Base-by-base conservation (phyloP, 2,797 vertebrate species). In the Uromys caudimaculatus region DNA sequence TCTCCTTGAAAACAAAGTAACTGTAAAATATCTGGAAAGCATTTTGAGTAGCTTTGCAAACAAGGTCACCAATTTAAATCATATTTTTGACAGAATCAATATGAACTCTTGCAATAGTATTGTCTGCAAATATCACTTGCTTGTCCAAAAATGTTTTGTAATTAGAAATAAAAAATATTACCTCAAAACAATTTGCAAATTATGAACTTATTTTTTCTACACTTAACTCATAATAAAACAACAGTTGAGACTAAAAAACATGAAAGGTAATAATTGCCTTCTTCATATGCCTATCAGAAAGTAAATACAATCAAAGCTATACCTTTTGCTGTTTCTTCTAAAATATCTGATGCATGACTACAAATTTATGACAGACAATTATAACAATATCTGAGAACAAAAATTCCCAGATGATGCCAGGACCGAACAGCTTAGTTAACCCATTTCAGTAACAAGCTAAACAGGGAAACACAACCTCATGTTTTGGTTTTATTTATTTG, bases 21-120 rank as follows among this genome's bases (percentile, higher is more conserved):
- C 47, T 44, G 5, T 10, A 84, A 94, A 67, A 8, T 60, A 69
- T 14, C 14, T 47, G 23, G 17, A 6, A 75, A 93, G 2, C 29
- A 47, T 71, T 85, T 41, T 24, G 8, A 83, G 6, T 77, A 86
- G 60, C 67, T 93, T 75, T 84, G 47, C 5, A 87, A 81, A 73
- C 50, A 91, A 93, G 50, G 21, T n/a, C 52, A 76, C 56, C 27
- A 21, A 52, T 62, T 58, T 47, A 56, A 23, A 77, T 76, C 44
- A 81, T 41, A 78, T 86, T 95, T 90, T 93, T 62, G 47, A 56
- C 50, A 86, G 19, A 64, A 92, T 92, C 32, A 21, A 60, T 83
- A 71, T 92, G 58, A 87, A 83, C 24, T 64, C 12, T 75, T 19
- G 5, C 19, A 67, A 16, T 79, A n/a, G 0, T 58, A 67, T 21